Percentiles rank a stretch among this genome's conserved stretches.
Evolutionary conservation across 2,888 invertebrate species (phyloP).

Genomic region (Cantharis nigra): DNA sequence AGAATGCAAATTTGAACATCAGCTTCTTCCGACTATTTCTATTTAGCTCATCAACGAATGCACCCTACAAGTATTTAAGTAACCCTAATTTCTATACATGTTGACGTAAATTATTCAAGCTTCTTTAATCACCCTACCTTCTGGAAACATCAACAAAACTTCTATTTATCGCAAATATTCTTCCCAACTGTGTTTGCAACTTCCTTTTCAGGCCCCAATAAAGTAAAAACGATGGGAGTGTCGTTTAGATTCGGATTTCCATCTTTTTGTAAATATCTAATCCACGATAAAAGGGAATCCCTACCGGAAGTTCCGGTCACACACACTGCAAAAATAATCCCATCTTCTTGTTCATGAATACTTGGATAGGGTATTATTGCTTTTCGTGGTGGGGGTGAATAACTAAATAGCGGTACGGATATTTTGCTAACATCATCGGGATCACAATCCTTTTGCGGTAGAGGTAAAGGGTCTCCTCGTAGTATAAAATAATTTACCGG

Average conservation of each 20-base stretch:
- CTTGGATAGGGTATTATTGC: slow-evolving; percentile 59
- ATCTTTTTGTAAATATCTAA: slow-evolving; percentile 76
- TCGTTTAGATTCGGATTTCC: slow-evolving; percentile 73
- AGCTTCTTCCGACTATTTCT: background rate
- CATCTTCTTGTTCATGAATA: slow-evolving; percentile 92
- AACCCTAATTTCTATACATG: background rate
- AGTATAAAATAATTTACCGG: slow-evolving; percentile 84
- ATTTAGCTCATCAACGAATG: background rate
- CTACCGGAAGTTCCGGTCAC: slow-evolving; percentile 90
- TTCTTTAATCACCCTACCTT: background rate
- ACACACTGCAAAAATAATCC: slow-evolving; percentile 83
- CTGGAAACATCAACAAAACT: background rate
- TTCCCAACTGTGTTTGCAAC: slow-evolving; percentile 32
- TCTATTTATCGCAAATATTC: background rate
- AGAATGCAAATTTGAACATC: background rate
- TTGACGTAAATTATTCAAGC: background rate
- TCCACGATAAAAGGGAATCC: slow-evolving; percentile 91
- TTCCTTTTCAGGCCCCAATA: slow-evolving; percentile 66
- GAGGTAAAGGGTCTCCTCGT: slow-evolving; percentile 69
- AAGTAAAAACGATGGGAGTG: slow-evolving; percentile 84
- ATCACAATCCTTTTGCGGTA: slow-evolving; percentile 47
- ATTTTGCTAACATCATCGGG: slow-evolving; percentile 74
- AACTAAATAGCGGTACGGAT: slow-evolving; percentile 61
- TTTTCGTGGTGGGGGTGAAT: slow-evolving; percentile 56
- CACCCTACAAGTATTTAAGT: background rate